Conservation (phyloP, 2,113 vertebrate species). For the Burhinus oedicnemus region DNA sequence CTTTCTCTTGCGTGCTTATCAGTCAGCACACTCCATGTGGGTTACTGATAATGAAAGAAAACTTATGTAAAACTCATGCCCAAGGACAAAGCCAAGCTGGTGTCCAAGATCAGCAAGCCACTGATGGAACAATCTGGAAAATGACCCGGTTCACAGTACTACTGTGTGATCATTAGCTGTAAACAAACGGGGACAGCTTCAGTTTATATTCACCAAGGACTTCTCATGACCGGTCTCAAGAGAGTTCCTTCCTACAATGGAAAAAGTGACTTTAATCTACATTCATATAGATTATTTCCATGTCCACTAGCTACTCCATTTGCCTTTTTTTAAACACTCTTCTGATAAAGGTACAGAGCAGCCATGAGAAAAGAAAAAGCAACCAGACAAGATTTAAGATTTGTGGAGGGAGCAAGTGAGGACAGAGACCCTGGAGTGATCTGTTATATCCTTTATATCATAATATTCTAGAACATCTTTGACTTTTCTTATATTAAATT, state of each 20-base stretch:
- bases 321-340: background rate
- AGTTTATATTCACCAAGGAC: background rate
- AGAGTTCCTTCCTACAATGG: background rate
- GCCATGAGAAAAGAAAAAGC: background rate
- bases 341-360: background rate
- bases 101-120: background rate
- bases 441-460: background rate
- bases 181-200: background rate
- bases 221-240: background rate
- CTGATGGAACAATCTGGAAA: background rate
- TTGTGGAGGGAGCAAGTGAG: background rate
- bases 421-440: background rate
- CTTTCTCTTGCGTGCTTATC: background rate
- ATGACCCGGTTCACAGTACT: background rate
- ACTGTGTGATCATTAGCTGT: background rate
- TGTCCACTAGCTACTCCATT: background rate
- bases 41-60: background rate
- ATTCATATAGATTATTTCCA: background rate
- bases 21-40: accelerated
- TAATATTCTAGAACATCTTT: background rate
- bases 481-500: constrained; percentile 24
- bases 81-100: background rate
- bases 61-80: background rate
- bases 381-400: background rate
- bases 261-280: background rate